These are phyloP conservation scores for Drosophila nr. medialis DNA, from an alignment of 2,888 invertebrate species.

Conservation along the genomic window DNA sequence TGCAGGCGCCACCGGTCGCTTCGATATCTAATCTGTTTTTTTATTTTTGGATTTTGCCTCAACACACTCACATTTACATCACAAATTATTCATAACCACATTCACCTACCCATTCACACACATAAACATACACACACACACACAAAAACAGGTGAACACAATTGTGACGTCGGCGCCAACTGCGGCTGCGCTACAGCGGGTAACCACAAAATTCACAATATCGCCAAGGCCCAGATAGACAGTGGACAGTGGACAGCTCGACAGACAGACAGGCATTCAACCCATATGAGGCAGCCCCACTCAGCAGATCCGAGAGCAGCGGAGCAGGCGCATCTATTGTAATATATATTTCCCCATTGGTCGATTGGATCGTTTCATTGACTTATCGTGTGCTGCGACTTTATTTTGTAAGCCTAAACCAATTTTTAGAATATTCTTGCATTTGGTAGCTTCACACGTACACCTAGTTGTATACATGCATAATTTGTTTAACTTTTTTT, in stretches of 20 bases:
- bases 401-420: constrained; percentile 45
- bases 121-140: constrained; percentile 16
- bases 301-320: constrained; percentile 12
- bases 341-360: constrained; percentile 63
- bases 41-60: constrained; percentile 40
- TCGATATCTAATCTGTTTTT: constrained; percentile 57
- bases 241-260: neutral
- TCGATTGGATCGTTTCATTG: constrained; percentile 24
- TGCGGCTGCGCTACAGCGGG: constrained; percentile 59
- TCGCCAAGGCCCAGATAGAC: constrained; percentile 80
- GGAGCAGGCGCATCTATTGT: constrained; percentile 55
- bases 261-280: constrained; percentile 62
- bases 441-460: constrained; percentile 72
- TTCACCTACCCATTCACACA: constrained; percentile 24
- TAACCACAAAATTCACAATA: constrained; percentile 71
- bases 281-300: constrained; percentile 8
- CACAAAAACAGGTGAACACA: constrained; percentile 74
- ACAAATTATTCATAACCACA: constrained; percentile 1
- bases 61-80: constrained; percentile 21
- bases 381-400: constrained; percentile 32
- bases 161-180: constrained; percentile 78
- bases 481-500: constrained; percentile 30
- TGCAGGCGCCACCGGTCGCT: constrained; percentile 45
- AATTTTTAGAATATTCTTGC: constrained; percentile 67
- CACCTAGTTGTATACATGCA: constrained; percentile 30